These are phyloP conservation scores for Pediacus dermestoides DNA, from an alignment of 2,888 invertebrate genomes.

Conservation along the genomic window DNA sequence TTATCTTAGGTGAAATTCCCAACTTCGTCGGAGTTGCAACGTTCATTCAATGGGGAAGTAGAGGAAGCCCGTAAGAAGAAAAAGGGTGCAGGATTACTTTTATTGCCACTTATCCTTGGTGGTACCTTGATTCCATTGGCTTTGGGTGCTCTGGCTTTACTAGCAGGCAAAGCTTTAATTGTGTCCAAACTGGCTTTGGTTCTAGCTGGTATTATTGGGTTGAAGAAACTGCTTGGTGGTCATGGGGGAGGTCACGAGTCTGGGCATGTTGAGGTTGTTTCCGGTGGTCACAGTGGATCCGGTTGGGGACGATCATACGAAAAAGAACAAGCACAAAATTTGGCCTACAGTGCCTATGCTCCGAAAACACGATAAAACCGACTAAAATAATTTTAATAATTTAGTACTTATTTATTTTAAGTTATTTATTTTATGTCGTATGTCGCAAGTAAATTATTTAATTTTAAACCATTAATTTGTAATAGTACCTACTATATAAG, in stretches of 20 bases:
- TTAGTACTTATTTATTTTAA: slow-evolving; percentile 36
- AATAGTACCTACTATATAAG: not conserved
- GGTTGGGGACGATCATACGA: slow-evolving; percentile 70
- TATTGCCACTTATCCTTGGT: slow-evolving; percentile 75
- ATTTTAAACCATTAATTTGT: not conserved
- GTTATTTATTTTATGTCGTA: slow-evolving; percentile 33
- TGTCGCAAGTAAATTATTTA: not conserved
- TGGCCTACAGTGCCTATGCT: slow-evolving; percentile 57
- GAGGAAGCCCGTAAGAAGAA: slow-evolving; percentile 65
- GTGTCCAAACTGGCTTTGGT: slow-evolving; percentile 80
- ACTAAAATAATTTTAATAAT: slow-evolving; percentile 14
- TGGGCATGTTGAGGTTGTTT: slow-evolving; percentile 66
- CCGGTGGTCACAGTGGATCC: slow-evolving; percentile 59
- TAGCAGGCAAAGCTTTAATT: slow-evolving; percentile 82
- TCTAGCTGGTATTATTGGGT: slow-evolving; percentile 77
- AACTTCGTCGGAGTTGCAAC: slow-evolving; percentile 60
- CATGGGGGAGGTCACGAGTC: slow-evolving; percentile 58
- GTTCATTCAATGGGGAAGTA: slow-evolving; percentile 62
- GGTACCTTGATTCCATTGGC: slow-evolving; percentile 80
- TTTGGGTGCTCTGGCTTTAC: slow-evolving; percentile 74
- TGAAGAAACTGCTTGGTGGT: slow-evolving; percentile 75
- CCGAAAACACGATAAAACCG: slow-evolving; percentile 36
- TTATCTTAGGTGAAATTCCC: slow-evolving; percentile 68
- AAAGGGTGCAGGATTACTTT: slow-evolving; percentile 68
- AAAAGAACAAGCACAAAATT: slow-evolving; percentile 51